These are phyloP conservation scores for Trichonephila clavipes DNA, from an alignment of 1,140 invertebrate species.

Conservation along the genomic window DNA sequence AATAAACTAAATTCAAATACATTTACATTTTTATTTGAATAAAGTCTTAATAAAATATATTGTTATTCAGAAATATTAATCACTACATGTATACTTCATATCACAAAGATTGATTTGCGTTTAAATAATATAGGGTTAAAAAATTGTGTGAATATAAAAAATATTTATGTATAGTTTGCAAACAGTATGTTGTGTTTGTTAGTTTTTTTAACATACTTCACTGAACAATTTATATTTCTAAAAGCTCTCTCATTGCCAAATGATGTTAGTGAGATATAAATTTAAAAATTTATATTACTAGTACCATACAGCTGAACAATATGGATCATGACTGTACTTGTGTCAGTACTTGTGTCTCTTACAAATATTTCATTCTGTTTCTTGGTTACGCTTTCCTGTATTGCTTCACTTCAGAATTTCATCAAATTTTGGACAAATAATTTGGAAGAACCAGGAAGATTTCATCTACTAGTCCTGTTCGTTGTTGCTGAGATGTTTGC, in stretches of 20 bases:
- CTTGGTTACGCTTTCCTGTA: constrained; percentile 95
- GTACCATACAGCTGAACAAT: background rate
- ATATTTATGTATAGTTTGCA: background rate
- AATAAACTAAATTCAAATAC: too few relatives aligned
- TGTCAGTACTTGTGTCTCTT: constrained; percentile 98
- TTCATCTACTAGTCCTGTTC: constrained; percentile 98
- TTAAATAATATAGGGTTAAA: background rate
- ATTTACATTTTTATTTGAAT: too few relatives aligned
- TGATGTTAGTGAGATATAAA: background rate
- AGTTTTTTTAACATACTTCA: background rate
- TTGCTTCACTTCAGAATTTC: constrained; percentile 95
- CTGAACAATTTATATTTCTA: background rate
- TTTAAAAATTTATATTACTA: constrained; percentile 22
- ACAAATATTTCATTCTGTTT: constrained; percentile 98
- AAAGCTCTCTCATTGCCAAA: background rate
- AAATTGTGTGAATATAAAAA: background rate
- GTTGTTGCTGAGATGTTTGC: constrained; percentile 98
- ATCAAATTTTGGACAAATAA: constrained; percentile 92
- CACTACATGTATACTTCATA: too few relatives aligned
- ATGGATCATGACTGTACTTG: too few relatives aligned
- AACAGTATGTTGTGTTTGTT: background rate
- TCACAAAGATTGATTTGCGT: too few relatives aligned
- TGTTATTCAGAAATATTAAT: too few relatives aligned
- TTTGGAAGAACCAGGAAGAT: constrained; percentile 86
- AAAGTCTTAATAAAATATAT: too few relatives aligned